phyloP scores from a whole-genome alignment of 2,888 invertebrate species.

The Lasioglossum zephyrum region DNA sequence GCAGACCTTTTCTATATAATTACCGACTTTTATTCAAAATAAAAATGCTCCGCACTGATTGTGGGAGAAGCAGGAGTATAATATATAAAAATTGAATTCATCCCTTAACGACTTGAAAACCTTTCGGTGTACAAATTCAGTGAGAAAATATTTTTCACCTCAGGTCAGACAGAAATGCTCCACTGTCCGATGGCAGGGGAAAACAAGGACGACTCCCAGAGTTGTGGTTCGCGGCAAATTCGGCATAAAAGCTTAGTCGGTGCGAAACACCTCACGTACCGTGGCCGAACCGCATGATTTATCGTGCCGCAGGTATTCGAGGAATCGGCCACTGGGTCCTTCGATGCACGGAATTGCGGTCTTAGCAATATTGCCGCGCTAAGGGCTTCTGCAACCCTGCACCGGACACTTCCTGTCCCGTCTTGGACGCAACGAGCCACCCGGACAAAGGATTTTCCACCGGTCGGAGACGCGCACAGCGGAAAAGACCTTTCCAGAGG shows the following conservation, averaged over 20 bases:
- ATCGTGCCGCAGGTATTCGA: slow-evolving; percentile 34
- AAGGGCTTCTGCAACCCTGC: slow-evolving; percentile 25
- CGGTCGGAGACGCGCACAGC: neutral
- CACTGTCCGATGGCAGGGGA: neutral
- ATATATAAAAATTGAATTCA: too few species aligned
- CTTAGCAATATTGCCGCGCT: slow-evolving; percentile 18
- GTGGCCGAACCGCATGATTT: slow-evolving; percentile 46
- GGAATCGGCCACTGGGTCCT: slow-evolving; percentile 29
- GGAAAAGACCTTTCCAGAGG: neutral
- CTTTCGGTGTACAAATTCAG: neutral
- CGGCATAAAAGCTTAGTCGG: slow-evolving; percentile 36
- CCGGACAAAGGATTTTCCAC: slow-evolving; percentile 21
- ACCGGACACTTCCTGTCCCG: slow-evolving; percentile 24
- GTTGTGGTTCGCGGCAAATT: slow-evolving; percentile 20
- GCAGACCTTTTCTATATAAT: too few species aligned
- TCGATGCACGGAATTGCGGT: slow-evolving; percentile 36
- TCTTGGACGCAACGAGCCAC: neutral
- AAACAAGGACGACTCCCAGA: neutral
- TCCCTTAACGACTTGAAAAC: too few species aligned
- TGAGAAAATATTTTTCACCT: neutral
- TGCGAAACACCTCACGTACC: slow-evolving; percentile 51
- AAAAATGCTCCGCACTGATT: too few species aligned
- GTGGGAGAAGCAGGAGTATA: too few species aligned
- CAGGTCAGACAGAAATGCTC: neutral
- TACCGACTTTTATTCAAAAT: too few species aligned